Conservation (phyloP, 2,888 invertebrate species). For the Amphipyra berbera region DNA sequence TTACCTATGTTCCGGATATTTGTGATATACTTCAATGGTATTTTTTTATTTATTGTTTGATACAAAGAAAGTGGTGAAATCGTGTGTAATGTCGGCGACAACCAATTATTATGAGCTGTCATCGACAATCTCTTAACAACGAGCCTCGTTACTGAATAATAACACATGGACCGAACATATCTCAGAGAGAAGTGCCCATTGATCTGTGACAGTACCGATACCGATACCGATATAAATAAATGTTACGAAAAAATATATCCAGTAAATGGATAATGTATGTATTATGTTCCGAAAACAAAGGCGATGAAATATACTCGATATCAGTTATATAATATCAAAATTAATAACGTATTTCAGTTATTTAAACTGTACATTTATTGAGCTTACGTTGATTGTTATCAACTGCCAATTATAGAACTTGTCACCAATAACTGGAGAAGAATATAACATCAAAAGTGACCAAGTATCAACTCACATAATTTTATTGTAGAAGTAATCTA, state of each 20-base stretch:
- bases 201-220: slow-evolving; percentile 39
- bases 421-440: too few relatives aligned
- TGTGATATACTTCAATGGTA: slow-evolving; percentile 29
- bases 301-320: slow-evolving; percentile 3
- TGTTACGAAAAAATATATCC: slow-evolving; percentile 21
- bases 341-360: neutral
- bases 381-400: too few relatives aligned
- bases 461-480: too few relatives aligned
- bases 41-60: slow-evolving; percentile 39
- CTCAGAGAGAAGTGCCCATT: slow-evolving; percentile 31
- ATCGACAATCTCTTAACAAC: slow-evolving; percentile 38
- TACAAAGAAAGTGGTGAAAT: slow-evolving; percentile 57
- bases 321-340: neutral
- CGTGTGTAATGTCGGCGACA: slow-evolving; percentile 31
- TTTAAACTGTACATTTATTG: too few relatives aligned
- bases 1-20: slow-evolving; percentile 35
- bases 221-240: slow-evolving; percentile 31
- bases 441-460: too few relatives aligned
- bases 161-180: slow-evolving; percentile 39
- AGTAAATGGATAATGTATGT: neutral
- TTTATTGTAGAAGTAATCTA: too few relatives aligned
- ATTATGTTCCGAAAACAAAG: slow-evolving; percentile 5
- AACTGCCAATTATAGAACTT: too few relatives aligned
- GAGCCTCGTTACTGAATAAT: slow-evolving; percentile 44
- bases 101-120: slow-evolving; percentile 52